Evolutionary conservation across 2,113 vertebrate genomes (phyloP).

Genomic region (Sturnira hondurensis): DNA sequence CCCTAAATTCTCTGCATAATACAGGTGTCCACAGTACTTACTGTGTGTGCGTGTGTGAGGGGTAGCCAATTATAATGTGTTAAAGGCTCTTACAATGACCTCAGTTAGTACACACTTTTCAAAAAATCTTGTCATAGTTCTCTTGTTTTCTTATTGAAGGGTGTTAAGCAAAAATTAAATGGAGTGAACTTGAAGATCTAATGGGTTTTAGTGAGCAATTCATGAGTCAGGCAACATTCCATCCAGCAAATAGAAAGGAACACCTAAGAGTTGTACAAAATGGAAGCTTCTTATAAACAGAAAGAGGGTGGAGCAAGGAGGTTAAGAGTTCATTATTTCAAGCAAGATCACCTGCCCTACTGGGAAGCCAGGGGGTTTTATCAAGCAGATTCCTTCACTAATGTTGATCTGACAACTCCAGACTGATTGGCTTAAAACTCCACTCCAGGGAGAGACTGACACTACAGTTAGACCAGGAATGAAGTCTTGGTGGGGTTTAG

Average conservation of each 20-base stretch:
- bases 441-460: neutral
- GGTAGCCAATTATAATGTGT: neutral
- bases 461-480: neutral
- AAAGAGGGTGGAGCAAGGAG: neutral
- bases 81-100: neutral
- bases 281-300: neutral
- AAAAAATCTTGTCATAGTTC: neutral
- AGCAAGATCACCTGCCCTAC: neutral
- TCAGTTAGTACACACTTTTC: neutral
- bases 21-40: neutral
- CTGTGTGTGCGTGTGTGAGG: accelerated
- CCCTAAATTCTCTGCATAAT: neutral
- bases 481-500: neutral
- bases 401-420: neutral
- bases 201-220: neutral
- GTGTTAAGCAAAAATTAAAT: neutral
- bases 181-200: neutral
- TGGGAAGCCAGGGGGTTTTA: neutral
- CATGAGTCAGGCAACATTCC: too few relatives aligned
- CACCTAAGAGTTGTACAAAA: neutral
- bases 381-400: neutral
- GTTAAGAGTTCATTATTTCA: neutral
- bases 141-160: neutral
- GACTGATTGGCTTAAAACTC: neutral
- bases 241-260: too few relatives aligned